Evolutionary conservation across 1,140 invertebrate species (phyloP), one percentile per base, ranked within the genome.

Genomic region (Diploscapter pachys): DNA sequence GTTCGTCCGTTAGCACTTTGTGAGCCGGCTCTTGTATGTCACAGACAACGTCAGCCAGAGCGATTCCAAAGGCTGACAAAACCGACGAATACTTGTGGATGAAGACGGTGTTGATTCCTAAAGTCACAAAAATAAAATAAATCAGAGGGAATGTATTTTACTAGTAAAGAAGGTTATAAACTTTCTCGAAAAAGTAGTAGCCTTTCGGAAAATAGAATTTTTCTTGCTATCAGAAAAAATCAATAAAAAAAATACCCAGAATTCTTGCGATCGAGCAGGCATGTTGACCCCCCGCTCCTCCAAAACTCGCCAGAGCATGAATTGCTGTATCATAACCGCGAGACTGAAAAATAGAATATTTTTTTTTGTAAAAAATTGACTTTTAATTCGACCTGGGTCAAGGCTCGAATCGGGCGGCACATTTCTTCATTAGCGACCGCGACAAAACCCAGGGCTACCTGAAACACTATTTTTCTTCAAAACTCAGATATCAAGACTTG

Each of bases 341-440:
- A 0, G 93, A 31, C 31, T 31, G 31, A 31, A 31, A 31, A 31
- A 31, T 31, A 31, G 1, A 31, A 31, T 31, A 31, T 31, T 1
- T 0, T 31, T 31, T 1, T 0, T 31, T 31, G 31, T 31, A 31
- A 31, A 31, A 31, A 31, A 31, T 31, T 31, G 31, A 31, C 31
- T 31, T 31, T 31, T 31, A 31, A 31, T 31, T 31, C 1, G 31
- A 31, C 94, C 87, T 93, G 91, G 55, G 92, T 93, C 2, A 93
- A 86, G 59, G 91, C 90, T 86, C 93, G 89, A 81, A 99, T 99
- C 0, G 96, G 96, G 76, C 97, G 89, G 86, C 96, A 98, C 97
- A 99, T 99, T 0, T 95, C 89, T 89, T 99, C 97, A 86, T 99
- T 99, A 3, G 97, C 97, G 3, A 99, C 96, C 73, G 90, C 89